phyloP scores from a whole-genome alignment of 35 echinoderm and acorn worm genomes.

The Holothuria glaberrima region DNA sequence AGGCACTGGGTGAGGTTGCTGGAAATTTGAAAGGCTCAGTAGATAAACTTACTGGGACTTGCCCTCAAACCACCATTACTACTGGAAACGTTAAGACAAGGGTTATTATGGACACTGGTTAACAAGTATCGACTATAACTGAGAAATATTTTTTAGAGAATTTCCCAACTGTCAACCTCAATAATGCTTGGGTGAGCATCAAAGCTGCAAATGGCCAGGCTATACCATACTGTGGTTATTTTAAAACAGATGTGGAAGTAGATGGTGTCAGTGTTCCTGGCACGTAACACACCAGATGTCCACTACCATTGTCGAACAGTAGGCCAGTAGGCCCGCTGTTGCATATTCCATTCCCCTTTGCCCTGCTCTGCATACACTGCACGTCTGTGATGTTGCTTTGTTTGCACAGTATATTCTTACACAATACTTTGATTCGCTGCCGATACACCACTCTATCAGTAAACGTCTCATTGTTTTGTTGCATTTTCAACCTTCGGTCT shows the following conservation, averaged over 20 bases:
- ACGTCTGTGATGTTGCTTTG: too few relatives aligned
- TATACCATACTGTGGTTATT: constrained; percentile 30
- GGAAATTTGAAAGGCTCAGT: neutral
- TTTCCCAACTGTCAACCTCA: neutral
- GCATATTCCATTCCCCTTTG: too few relatives aligned
- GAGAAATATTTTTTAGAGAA: constrained; percentile 7
- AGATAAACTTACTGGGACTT: neutral
- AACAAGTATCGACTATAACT: constrained; percentile 4
- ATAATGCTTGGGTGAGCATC: constrained; percentile 6
- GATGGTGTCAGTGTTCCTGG: neutral
- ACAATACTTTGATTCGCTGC: too few relatives aligned
- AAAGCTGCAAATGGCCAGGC: neutral
- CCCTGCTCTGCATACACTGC: too few relatives aligned
- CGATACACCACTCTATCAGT: too few relatives aligned
- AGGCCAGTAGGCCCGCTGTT: too few relatives aligned
- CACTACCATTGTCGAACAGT: too few relatives aligned
- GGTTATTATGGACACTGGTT: constrained; percentile 26
- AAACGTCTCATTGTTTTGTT: too few relatives aligned
- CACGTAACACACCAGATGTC: too few relatives aligned
- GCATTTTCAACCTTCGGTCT: too few relatives aligned
- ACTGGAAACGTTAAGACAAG: neutral
- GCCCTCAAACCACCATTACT: neutral
- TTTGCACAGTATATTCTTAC: too few relatives aligned
- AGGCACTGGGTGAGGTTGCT: neutral
- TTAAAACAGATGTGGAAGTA: neutral